phyloP scores from a whole-genome alignment of 2,888 invertebrate genomes.

The Doris montereyensis region DNA sequence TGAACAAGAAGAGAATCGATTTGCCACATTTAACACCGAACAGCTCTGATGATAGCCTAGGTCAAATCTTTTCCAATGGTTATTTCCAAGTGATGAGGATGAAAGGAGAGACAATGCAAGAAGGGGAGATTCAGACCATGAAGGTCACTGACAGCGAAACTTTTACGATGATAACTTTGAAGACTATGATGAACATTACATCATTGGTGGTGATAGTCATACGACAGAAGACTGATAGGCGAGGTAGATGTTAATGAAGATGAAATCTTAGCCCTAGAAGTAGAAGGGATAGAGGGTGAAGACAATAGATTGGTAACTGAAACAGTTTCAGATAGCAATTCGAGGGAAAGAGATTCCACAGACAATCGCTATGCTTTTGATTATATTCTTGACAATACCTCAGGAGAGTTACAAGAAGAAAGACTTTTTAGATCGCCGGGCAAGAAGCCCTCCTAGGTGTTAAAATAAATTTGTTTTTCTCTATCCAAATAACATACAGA shows the following conservation, averaged over 20 bases:
- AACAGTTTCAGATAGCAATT: no score
- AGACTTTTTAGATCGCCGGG: conserved; percentile 32
- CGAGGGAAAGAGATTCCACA: no score
- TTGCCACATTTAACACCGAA: background rate
- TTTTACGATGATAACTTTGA: conserved; percentile 67
- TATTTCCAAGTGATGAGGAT: conserved; percentile 49
- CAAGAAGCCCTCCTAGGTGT: no score
- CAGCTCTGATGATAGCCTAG: conserved; percentile 38
- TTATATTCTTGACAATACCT: conserved; percentile 14
- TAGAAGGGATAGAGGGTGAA: conserved; percentile 52
- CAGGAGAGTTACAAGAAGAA: conserved; percentile 7
- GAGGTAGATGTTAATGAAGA: conserved; percentile 58
- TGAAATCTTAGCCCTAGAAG: conserved; percentile 61
- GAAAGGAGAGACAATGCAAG: conserved; percentile 51
- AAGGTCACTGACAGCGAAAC: conserved; percentile 62
- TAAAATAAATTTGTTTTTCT: no score
- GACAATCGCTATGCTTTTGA: no score
- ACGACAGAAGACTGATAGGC: conserved; percentile 60
- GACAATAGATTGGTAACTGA: conserved; percentile 46
- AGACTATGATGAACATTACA: conserved; percentile 66
- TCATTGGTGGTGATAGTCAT: conserved; percentile 56
- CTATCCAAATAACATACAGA: no score
- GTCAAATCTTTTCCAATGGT: conserved; percentile 41
- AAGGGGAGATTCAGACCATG: conserved; percentile 55
- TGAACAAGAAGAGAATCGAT: conserved; percentile 29